These are phyloP conservation scores for Ia io DNA, from an alignment of 2,113 vertebrate genomes.

Conservation along the genomic window DNA sequence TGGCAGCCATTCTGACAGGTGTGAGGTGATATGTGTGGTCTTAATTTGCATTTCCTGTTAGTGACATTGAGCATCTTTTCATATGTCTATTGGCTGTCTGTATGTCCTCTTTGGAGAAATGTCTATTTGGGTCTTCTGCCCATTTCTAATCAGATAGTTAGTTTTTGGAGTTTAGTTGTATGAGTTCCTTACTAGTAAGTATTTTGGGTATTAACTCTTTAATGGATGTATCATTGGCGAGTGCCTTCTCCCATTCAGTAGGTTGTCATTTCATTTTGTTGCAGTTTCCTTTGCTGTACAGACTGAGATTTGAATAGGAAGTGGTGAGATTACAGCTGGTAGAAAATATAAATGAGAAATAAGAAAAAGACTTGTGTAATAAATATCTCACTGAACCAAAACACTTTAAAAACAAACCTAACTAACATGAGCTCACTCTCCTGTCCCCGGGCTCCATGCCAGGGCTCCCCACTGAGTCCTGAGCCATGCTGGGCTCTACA, in stretches of 20 bases:
- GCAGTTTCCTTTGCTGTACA: background rate
- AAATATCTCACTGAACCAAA: background rate
- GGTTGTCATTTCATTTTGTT: background rate
- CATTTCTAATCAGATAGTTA: background rate
- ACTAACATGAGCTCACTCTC: fast-evolving
- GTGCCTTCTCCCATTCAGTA: background rate
- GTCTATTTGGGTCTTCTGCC: background rate
- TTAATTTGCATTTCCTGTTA: background rate
- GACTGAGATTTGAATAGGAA: background rate
- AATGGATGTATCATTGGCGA: background rate
- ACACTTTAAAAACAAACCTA: background rate
- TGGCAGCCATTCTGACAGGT: background rate
- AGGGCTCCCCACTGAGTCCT: background rate
- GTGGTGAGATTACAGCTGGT: background rate
- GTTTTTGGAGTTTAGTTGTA: background rate
- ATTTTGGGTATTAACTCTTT: background rate
- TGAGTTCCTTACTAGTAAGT: background rate
- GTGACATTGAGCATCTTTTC: background rate
- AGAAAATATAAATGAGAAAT: background rate
- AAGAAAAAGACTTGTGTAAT: background rate
- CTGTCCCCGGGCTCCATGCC: fast-evolving
- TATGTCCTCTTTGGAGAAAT: background rate
- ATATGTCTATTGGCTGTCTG: background rate
- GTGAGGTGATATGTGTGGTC: background rate
- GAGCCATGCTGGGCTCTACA: too few species aligned